Conservation (phyloP, 2,797 vertebrate species). For the Bucorvus abyssinicus region DNA sequence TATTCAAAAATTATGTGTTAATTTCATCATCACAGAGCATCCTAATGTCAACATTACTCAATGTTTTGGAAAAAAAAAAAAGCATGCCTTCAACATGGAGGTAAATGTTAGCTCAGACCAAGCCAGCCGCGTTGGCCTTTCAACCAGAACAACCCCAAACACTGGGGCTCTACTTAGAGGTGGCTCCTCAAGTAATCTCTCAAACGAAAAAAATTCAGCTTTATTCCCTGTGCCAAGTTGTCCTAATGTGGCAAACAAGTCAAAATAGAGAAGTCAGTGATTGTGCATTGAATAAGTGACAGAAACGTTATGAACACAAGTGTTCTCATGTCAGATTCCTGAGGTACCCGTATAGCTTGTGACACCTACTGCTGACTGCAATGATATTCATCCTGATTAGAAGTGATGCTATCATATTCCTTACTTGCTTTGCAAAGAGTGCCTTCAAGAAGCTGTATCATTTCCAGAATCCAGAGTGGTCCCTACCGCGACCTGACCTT, state of each 20-base stretch:
- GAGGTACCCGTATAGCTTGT: constrained; percentile 36
- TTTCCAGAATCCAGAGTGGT: constrained; percentile 21
- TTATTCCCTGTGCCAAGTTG: not conserved
- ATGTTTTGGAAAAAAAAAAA: not conserved
- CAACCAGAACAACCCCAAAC: not conserved
- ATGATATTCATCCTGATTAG: constrained; percentile 30
- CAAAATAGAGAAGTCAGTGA: constrained; percentile 10
- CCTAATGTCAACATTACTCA: not conserved
- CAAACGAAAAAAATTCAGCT: not conserved
- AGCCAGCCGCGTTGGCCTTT: not conserved
- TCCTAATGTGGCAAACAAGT: not conserved
- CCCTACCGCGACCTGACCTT: constrained; percentile 10
- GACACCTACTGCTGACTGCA: constrained; percentile 50
- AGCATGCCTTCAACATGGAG: not conserved
- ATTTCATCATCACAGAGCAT: not conserved
- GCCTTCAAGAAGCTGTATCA: not conserved
- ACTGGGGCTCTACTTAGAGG: not conserved
- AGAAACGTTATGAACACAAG: constrained; percentile 26
- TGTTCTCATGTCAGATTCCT: constrained; percentile 5
- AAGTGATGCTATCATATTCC: constrained; percentile 2
- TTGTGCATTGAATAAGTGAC: not conserved
- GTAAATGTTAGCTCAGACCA: not conserved
- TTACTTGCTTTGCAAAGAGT: not conserved
- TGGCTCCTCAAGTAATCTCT: not conserved
- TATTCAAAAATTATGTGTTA: not conserved